Conservation (phyloP, 2,797 vertebrate genomes). For the Pseudochirops corinnae region DNA sequence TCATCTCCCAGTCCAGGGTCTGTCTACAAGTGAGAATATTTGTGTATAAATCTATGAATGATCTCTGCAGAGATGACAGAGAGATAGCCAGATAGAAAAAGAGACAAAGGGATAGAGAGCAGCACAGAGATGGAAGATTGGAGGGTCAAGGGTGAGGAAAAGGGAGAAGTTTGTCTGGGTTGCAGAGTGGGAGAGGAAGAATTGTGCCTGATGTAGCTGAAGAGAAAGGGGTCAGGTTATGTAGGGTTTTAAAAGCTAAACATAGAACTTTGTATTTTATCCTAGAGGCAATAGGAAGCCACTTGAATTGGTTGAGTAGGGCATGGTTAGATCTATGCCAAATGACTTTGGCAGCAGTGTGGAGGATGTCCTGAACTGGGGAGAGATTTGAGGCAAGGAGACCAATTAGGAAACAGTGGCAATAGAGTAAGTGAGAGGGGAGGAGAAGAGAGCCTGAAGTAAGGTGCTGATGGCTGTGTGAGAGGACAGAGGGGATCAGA, state of each 20-base stretch:
- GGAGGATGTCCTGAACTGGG: not conserved
- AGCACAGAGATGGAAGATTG: not conserved
- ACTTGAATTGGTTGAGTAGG: not conserved
- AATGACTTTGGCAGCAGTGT: not conserved
- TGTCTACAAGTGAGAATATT: too few relatives aligned
- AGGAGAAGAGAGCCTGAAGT: not conserved
- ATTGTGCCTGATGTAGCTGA: not conserved
- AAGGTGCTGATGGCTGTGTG: not conserved
- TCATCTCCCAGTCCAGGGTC: too few relatives aligned
- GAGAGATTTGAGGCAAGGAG: not conserved
- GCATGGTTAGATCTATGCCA: not conserved
- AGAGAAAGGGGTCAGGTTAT: not conserved
- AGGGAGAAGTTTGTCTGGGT: not conserved
- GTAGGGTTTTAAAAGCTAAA: not conserved
- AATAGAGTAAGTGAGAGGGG: not conserved
- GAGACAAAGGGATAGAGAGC: not conserved
- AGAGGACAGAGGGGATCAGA: not conserved
- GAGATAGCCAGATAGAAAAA: not conserved
- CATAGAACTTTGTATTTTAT: not conserved
- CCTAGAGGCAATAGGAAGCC: not conserved
- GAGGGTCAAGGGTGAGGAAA: not conserved
- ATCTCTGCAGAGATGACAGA: not conserved
- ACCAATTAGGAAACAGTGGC: not conserved
- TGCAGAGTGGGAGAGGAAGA: not conserved
- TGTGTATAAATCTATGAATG: not conserved